Percentiles rank a stretch among this genome's conserved stretches.
These are phyloP conservation scores for Marmota monax DNA, from an alignment of 2,113 vertebrate species.

Conservation along the genomic window DNA sequence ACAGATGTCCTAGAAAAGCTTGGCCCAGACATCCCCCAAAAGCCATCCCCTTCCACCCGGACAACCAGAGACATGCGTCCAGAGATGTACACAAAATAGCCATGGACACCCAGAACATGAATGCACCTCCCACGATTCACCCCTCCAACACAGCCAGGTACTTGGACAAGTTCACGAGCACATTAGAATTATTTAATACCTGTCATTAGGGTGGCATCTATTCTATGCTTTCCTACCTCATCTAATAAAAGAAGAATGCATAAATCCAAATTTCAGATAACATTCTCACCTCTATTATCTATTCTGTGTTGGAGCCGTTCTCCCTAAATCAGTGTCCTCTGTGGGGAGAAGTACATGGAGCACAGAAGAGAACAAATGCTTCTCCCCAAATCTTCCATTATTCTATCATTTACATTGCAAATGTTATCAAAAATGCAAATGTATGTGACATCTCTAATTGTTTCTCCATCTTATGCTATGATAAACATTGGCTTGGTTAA, in stretches of 20 bases:
- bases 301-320: conserved; percentile 50
- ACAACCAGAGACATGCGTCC: background rate
- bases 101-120: background rate
- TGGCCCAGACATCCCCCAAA: background rate
- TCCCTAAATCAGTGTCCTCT: conserved; percentile 70
- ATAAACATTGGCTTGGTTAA: conserved; percentile 63
- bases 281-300: conserved; percentile 60
- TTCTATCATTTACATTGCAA: conserved; percentile 78
- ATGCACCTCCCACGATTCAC: background rate
- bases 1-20: background rate
- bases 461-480: conserved; percentile 53
- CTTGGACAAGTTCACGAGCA: background rate
- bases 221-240: conserved; percentile 58
- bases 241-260: conserved; percentile 61
- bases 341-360: conserved; percentile 2
- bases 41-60: background rate
- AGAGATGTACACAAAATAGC: background rate
- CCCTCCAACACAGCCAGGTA: background rate
- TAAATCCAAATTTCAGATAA: conserved; percentile 65
- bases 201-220: conserved; percentile 66
- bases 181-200: background rate
- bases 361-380: conserved; percentile 64
- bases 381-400: conserved; percentile 68
- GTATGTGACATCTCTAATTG: conserved; percentile 57
- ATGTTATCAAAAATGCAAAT: conserved; percentile 75